Percentiles rank a stretch among this genome's conserved stretches.
Evolutionary conservation across 2,888 invertebrate species (phyloP).

Genomic region (Alloplasta piceator): DNA sequence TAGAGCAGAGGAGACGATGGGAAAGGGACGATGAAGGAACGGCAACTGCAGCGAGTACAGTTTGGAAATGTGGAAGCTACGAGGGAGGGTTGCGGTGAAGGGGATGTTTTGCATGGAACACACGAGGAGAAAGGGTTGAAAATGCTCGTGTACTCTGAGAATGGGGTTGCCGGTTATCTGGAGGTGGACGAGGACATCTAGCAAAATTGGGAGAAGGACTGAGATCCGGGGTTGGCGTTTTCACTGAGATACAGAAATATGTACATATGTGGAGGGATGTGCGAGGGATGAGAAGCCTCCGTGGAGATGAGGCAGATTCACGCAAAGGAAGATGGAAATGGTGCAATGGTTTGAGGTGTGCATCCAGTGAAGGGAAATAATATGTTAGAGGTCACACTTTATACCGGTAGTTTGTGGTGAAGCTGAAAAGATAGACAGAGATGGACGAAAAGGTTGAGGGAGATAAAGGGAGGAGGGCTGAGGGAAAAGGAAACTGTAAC

Average conservation of each 20-base stretch:
- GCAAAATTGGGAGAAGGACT: slow-evolving; percentile 25
- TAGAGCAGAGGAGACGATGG: too few species aligned
- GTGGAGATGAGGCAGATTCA: not conserved
- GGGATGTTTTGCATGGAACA: slow-evolving; percentile 5
- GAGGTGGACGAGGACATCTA: not conserved
- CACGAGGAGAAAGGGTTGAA: not conserved
- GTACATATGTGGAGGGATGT: not conserved
- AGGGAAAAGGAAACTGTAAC: slow-evolving; percentile 28
- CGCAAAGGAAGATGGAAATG: slow-evolving; percentile 10
- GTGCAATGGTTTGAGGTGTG: slow-evolving; percentile 28
- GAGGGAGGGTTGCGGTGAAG: slow-evolving; percentile 44
- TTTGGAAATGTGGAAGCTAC: slow-evolving; percentile 51
- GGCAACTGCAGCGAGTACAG: slow-evolving; percentile 3
- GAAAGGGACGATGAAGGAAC: too few species aligned
- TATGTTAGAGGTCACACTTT: slow-evolving; percentile 54
- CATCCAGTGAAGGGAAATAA: slow-evolving; percentile 41
- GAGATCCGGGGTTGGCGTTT: slow-evolving; percentile 21
- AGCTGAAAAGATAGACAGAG: not conserved
- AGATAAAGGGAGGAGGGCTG: not conserved
- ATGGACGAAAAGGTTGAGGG: not conserved
- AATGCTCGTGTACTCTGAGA: slow-evolving; percentile 15
- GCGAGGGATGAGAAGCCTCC: slow-evolving; percentile 37
- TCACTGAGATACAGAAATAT: slow-evolving; percentile 13
- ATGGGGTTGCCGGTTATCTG: slow-evolving; percentile 1
- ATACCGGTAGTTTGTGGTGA: slow-evolving; percentile 40